Base-by-base conservation (phyloP, 2,113 vertebrate species). In the Anthoscopus minutus region DNA sequence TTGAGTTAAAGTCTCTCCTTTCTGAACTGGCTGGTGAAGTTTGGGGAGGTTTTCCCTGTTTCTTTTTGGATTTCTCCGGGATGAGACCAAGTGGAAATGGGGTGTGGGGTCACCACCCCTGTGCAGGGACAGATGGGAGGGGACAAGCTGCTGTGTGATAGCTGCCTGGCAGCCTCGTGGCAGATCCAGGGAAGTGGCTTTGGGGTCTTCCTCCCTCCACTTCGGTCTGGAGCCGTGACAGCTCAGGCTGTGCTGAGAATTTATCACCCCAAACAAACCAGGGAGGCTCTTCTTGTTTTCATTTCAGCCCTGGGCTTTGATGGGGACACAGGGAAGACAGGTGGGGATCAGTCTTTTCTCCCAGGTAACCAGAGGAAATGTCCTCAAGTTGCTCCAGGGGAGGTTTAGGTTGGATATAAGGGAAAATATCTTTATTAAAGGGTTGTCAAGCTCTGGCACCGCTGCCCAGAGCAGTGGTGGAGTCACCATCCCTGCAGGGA, bases 1-100 rank as follows among this genome's bases (percentile, higher is more conserved):
- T 73, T 31, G n/a, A 50, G 47, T 73, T 84, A n/a, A 38, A 33
- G 5, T 70, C 69, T n/a, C 5, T 57, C 60, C 77, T 65, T 70
- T n/a, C 73, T 1, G 2, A 64, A 21, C 0, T 0, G 24, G 13
- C 30, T 0, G 0, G 7, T 47, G 54, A 5, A 2, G 2, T 65
- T 0, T 28, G 62, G 54, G 67, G 22, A 37, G 23, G 6, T 33
- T 50, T 44, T 57, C 12, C 13, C 20, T 0, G 0, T 38, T 83
- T 71, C 33, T n/a, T 38, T 76, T 47, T 30, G 6, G 61, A 30
- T 15, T 62, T 74, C 16, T 76, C 16, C 1, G 0, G 14, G 57
- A 54, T 25, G 45, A 1, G 6, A 17, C 7, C 57, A 57, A 66
- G 44, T 2, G 2, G 38, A 21, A 33, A 42, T 0, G 3, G 40